These are phyloP conservation scores for Mandrillus leucophaeus DNA, from an alignment of 2,113 vertebrate genomes.

Conservation along the genomic window DNA sequence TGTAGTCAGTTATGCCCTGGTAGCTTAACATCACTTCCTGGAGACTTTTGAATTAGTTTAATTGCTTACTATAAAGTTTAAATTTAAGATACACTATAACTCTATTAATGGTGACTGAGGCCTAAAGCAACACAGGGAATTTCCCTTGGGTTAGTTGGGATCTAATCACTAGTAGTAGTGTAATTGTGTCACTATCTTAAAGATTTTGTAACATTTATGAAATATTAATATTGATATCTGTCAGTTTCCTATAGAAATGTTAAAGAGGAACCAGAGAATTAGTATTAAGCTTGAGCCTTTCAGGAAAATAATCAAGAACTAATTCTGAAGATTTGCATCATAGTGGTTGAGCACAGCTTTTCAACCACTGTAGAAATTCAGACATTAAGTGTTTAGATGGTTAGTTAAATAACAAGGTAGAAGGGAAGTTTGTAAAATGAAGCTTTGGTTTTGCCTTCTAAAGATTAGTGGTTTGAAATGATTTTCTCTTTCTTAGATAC, in stretches of 20 bases:
- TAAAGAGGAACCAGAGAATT: neutral
- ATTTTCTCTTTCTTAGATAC: neutral
- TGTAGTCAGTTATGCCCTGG: neutral
- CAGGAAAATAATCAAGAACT: neutral
- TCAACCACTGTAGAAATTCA: neutral
- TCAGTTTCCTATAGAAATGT: conserved; percentile 2
- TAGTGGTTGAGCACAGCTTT: neutral
- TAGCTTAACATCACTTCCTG: neutral
- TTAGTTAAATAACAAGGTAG: neutral
- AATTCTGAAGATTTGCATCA: neutral
- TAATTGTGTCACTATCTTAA: neutral
- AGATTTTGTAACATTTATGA: neutral
- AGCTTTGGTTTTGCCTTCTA: neutral
- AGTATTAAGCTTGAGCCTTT: neutral
- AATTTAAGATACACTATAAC: neutral
- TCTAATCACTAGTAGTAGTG: neutral
- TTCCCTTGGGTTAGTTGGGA: neutral
- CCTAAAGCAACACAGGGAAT: neutral
- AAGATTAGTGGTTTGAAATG: neutral
- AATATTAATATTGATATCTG: neutral
- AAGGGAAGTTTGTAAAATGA: neutral
- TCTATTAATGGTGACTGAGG: neutral
- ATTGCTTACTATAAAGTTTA: neutral
- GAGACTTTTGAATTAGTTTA: neutral
- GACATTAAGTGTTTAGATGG: neutral